Evolutionary conservation across 2,113 vertebrate genomes (phyloP).

Genomic region (Morphnarchus princeps): DNA sequence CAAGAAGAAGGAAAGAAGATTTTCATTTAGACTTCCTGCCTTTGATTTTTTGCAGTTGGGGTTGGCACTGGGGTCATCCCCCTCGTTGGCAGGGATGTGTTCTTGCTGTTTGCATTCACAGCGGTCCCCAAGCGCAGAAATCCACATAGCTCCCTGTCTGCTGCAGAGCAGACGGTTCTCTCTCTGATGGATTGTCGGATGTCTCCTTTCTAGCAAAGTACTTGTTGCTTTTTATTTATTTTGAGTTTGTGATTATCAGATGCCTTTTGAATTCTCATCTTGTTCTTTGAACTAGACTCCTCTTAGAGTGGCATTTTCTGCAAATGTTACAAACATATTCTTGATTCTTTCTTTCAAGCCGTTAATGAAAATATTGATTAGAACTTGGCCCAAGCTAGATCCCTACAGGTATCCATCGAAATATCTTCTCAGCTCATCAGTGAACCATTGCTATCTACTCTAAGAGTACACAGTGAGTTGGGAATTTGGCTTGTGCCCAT

Average conservation of each 20-base stretch:
- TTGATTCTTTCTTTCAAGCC: background rate
- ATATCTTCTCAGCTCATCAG: background rate
- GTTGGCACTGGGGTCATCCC: background rate
- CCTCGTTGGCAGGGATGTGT: rapidly evolving
- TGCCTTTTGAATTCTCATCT: background rate
- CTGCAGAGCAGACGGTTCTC: background rate
- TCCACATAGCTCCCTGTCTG: background rate
- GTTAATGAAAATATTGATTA: background rate
- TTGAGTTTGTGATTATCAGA: background rate
- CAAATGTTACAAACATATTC: background rate
- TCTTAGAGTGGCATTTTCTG: background rate
- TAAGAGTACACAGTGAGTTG: background rate
- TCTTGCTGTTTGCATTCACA: background rate
- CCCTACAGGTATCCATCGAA: background rate
- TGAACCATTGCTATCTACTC: background rate
- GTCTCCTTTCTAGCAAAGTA: background rate
- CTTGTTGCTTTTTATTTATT: background rate
- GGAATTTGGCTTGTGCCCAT: background rate
- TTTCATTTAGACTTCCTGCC: background rate
- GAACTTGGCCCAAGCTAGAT: background rate
- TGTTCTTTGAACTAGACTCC: background rate
- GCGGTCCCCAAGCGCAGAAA: background rate
- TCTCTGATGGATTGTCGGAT: background rate
- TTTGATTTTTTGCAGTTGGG: background rate
- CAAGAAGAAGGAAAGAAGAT: background rate